Evolutionary conservation across 2,113 vertebrate genomes (phyloP), one percentile per base, ranked within the genome.

Genomic region (Uria aalge): DNA sequence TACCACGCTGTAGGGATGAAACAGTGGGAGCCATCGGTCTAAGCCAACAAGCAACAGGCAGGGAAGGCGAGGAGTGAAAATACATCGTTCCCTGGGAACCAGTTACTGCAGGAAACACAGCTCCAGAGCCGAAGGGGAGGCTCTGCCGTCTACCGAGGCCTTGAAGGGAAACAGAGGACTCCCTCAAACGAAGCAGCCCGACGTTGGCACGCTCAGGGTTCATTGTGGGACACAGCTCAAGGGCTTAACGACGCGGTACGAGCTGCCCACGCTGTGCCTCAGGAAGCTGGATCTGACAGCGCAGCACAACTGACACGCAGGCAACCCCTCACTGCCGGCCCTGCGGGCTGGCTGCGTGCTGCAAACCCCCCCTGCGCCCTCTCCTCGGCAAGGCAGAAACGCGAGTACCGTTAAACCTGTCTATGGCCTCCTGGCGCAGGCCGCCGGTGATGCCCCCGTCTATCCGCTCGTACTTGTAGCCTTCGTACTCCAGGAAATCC

Each of bases 401-500:
- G 2, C 0, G 2, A 55, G 43, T 98, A 99, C 99, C 99, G 0
- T 99, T 99, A 97, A 99, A 99, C 90, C 99, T 98, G 98, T 99
- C 99, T 14, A 99, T 99, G 64, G 99, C 99, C 88, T 99, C 99
- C 96, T 99, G 99, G 40, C 99, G 98, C 59, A 99, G 98, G 15
- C 99, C 99, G 5, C 99, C 99, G 0, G 99, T 99, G 95, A 99
- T 99, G 80, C 99, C 99, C 2, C 99, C 99, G 0, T 99, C 99
- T 1, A 99, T 99, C 27, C 99, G 98, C 90, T 99, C 99, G 0
- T 99, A 99, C 96, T 99, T 99, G 96, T 99, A 99, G 68, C 99
- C 99, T 93, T 99, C 99, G 0, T 99, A 99, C 95, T 99, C 99
- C 94, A 99, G 96, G 93, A 99, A 99, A 85, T 99, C 99, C 97